A percentile compares a stretch with the other conserved stretches of the same genome.
These are phyloP conservation scores for Gryon sp. DNA, from an alignment of 1,140 invertebrate genomes.

Conservation along the genomic window DNA sequence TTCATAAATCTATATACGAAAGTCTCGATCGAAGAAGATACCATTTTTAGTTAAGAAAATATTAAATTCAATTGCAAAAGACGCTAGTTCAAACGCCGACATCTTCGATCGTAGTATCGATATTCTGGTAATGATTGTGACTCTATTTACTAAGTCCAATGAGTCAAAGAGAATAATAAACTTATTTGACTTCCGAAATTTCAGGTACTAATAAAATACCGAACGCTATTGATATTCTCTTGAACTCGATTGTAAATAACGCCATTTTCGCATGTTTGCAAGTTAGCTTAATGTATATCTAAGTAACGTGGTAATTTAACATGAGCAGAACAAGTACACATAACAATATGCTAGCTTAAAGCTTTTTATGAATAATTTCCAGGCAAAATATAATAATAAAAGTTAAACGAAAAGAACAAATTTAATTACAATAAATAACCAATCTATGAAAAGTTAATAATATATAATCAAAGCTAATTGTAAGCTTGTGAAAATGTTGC, in stretches of 20 bases:
- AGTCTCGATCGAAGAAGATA: too few relatives aligned
- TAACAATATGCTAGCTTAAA: slow-evolving; percentile 56
- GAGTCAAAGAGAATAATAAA: slow-evolving; percentile 25
- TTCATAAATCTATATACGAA: too few relatives aligned
- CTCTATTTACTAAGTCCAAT: slow-evolving; percentile 41
- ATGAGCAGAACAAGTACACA: slow-evolving; percentile 60
- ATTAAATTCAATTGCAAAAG: too few relatives aligned
- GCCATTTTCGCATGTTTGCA: slow-evolving; percentile 42
- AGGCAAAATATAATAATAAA: slow-evolving; percentile 53
- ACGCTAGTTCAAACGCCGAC: too few relatives aligned
- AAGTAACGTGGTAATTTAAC: slow-evolving; percentile 47
- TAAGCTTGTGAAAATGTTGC: slow-evolving; percentile 36
- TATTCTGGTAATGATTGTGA: slow-evolving; percentile 21
- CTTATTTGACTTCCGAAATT: too few relatives aligned
- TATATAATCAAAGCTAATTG: slow-evolving; percentile 51
- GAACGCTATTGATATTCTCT: too few relatives aligned
- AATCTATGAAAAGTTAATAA: slow-evolving; percentile 39
- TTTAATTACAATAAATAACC: slow-evolving; percentile 30
- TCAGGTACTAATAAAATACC: not conserved
- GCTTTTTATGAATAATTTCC: slow-evolving; percentile 41
- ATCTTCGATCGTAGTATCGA: too few relatives aligned
- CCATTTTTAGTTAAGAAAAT: not conserved
- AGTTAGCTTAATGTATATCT: slow-evolving; percentile 43
- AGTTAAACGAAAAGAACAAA: slow-evolving; percentile 21
- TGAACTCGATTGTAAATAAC: slow-evolving; percentile 34